These are phyloP conservation scores for Ara ararauna DNA, from an alignment of 2,797 vertebrate species.

Conservation along the genomic window DNA sequence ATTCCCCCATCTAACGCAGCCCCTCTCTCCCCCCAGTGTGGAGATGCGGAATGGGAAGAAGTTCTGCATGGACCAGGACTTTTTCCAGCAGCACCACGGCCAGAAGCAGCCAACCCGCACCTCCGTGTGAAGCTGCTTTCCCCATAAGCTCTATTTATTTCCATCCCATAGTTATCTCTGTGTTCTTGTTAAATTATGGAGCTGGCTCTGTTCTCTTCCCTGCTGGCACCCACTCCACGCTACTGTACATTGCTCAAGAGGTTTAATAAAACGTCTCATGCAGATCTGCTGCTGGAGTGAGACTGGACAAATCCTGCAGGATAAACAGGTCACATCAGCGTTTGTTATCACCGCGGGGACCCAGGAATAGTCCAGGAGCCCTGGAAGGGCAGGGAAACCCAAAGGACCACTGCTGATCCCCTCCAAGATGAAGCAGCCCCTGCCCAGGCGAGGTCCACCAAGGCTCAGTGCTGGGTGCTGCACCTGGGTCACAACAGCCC, in stretches of 20 bases:
- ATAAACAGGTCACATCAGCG: rapidly evolving
- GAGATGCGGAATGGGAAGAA: rapidly evolving
- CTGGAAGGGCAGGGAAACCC: neutral
- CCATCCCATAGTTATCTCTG: rapidly evolving
- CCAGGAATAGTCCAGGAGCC: neutral
- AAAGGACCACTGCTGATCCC: neutral
- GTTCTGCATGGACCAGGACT: neutral
- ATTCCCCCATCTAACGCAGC: rapidly evolving
- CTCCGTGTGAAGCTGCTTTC: neutral
- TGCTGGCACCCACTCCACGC: rapidly evolving
- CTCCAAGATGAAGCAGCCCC: neutral
- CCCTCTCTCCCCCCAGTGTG: neutral
- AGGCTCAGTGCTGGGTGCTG: neutral
- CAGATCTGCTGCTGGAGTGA: neutral
- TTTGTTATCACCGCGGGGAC: rapidly evolving
- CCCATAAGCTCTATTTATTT: neutral
- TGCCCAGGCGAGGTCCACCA: too few species aligned
- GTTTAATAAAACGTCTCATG: neutral
- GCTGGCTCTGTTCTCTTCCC: neutral
- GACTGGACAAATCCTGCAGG: rapidly evolving
- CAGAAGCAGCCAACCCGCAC: rapidly evolving
- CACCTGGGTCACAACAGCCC: neutral
- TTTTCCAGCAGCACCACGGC: neutral
- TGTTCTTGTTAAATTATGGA: rapidly evolving
- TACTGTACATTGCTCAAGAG: rapidly evolving